These are phyloP conservation scores for Sinopyrophorus schimmeli DNA, from an alignment of 2,888 invertebrate species.

Conservation along the genomic window DNA sequence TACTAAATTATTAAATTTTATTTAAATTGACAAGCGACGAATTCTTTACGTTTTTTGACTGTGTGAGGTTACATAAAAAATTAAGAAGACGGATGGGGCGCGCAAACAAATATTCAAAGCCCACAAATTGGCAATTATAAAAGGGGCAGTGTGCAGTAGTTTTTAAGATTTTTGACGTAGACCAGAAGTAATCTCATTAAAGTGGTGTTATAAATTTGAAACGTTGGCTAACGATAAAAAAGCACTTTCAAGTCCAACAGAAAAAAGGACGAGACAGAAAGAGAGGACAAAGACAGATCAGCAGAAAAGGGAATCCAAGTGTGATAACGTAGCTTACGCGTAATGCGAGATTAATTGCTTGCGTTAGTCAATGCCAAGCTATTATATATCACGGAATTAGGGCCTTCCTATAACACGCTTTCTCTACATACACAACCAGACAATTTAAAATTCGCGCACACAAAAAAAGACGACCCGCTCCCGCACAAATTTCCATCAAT, in stretches of 20 bases:
- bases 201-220: constrained; percentile 29
- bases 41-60: too few species aligned
- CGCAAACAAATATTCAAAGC: too few species aligned
- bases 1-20: too few species aligned
- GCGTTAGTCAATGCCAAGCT: constrained; percentile 50
- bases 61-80: too few species aligned
- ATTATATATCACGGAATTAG: constrained; percentile 49
- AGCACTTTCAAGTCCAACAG: constrained; percentile 22
- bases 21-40: too few species aligned
- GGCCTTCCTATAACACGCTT: constrained; percentile 30
- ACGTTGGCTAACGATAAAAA: constrained; percentile 29
- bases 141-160: constrained; percentile 19
- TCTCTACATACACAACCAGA: constrained; percentile 22
- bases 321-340: constrained; percentile 41
- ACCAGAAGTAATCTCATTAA: constrained; percentile 27
- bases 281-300: constrained; percentile 26
- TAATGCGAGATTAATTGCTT: constrained; percentile 52
- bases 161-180: constrained; percentile 25
- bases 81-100: too few species aligned
- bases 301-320: constrained; percentile 31
- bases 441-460: constrained; percentile 25
- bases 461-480: constrained; percentile 29
- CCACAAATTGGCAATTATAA: too few species aligned
- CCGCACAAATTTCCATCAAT: constrained; percentile 39
- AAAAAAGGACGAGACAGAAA: constrained; percentile 25